Evolutionary conservation across 2,888 invertebrate species (phyloP).

Genomic region (Chymomyza fuscimana): DNA sequence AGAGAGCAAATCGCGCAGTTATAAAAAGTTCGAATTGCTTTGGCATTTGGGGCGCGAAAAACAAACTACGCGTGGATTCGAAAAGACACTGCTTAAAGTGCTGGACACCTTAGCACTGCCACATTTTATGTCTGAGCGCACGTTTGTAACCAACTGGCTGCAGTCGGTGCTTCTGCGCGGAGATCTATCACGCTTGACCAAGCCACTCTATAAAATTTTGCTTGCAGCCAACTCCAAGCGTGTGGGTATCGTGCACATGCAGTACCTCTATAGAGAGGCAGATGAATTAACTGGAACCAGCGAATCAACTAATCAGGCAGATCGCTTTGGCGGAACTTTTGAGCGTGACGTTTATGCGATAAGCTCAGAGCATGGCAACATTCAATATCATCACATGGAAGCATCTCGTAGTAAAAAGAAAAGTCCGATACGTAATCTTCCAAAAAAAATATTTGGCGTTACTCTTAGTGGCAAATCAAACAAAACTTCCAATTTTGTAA

Average conservation of each 20-base stretch:
- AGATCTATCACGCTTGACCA: slow-evolving; percentile 88
- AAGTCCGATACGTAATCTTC: slow-evolving; percentile 78
- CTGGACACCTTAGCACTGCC: slow-evolving; percentile 77
- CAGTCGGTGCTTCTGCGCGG: slow-evolving; percentile 86
- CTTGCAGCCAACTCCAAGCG: slow-evolving; percentile 89
- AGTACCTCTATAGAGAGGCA: slow-evolving; percentile 82
- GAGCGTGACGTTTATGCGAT: slow-evolving; percentile 88
- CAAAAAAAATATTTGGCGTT: slow-evolving; percentile 80
- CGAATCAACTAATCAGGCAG: slow-evolving; percentile 54
- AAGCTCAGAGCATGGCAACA: slow-evolving; percentile 89
- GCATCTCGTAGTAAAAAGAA: slow-evolving; percentile 77
- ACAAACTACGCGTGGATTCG: slow-evolving; percentile 80
- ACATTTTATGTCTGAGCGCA: slow-evolving; percentile 78
- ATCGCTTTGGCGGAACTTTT: slow-evolving; percentile 69
- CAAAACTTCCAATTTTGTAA: slow-evolving; percentile 79
- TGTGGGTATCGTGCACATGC: slow-evolving; percentile 88
- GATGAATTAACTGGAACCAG: slow-evolving; percentile 57
- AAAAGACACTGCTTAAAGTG: slow-evolving; percentile 86
- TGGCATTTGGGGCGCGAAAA: slow-evolving; percentile 89
- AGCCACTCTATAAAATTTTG: slow-evolving; percentile 87
- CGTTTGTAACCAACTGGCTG: slow-evolving; percentile 87
- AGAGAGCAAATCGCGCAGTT: slow-evolving; percentile 78
- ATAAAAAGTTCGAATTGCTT: slow-evolving; percentile 80
- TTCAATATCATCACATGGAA: slow-evolving; percentile 81
- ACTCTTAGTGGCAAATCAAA: slow-evolving; percentile 78